Base-by-base conservation (phyloP, 2,797 vertebrate species). In the Cetoscarus ocellatus region DNA sequence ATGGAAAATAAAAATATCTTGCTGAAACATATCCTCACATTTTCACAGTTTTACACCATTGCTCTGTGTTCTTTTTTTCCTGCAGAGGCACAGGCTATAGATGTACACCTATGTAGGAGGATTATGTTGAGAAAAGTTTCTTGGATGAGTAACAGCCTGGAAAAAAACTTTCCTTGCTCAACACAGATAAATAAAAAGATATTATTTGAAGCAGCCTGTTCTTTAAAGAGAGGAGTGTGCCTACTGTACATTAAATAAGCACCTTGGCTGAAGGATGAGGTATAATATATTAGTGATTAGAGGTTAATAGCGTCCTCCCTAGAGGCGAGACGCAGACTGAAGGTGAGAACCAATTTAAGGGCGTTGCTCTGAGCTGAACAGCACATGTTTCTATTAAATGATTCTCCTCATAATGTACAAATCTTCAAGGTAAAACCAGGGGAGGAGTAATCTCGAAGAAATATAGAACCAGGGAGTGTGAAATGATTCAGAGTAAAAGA, bases 81-180 rank as follows among this genome's bases (percentile, higher is more conserved):
- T 9, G 44, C 17, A 72, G 54, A 66, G 27, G 19, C 0, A 7
- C 49, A 67, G 38, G 42, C 60, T 58, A 47, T 48, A 39, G 66
- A 70, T 57, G 64, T 48, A 75, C 68, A 75, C 73, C 64, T 39
- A 58, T 3, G 61, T 75, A 57, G 70, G 74, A 69, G 61, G 67
- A 71, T 27, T 47, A 45, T 48, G 54, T 75, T 52, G 56, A 72
- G 52, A 55, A 51, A 72, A 78, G 47, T 67, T 84, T 66, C 55
- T 53, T 58, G 14, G 18, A 61, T 67, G 40, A 83, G 79, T 73
- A 79, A 65, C 39, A 67, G 58, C 38, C 52, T 36, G 5, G 7
- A 3, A 50, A 54, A 38, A 53, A 60, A 47, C 27, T 6, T 10
- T 7, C 43, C 7, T 66, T 56, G 55, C 76, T 79, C 47, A 55